Conservation (phyloP, 2,888 invertebrate species). For the Dascillus cervinus region DNA sequence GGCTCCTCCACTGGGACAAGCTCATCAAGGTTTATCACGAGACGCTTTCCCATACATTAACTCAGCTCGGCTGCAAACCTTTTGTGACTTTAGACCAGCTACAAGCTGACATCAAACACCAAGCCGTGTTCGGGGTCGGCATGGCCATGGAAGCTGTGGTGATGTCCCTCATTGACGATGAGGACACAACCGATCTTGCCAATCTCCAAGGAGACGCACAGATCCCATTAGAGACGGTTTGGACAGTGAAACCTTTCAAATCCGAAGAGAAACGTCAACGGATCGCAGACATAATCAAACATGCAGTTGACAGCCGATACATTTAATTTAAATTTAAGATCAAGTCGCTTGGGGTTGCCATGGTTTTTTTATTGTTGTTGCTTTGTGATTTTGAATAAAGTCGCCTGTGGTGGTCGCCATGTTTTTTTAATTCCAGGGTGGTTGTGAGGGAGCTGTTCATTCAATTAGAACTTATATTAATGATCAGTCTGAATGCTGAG, state of each 20-base stretch:
- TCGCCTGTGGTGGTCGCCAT: too few species aligned
- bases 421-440: too few species aligned
- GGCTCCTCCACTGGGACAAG: constrained; percentile 51
- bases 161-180: constrained; percentile 49
- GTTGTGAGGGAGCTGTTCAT: too few species aligned
- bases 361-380: too few species aligned
- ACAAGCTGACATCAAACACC: constrained; percentile 48
- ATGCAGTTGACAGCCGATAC: constrained; percentile 47
- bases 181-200: constrained; percentile 52
- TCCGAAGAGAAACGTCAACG: constrained; percentile 51
- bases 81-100: constrained; percentile 48
- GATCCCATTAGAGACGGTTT: constrained; percentile 55
- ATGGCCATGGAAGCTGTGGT: constrained; percentile 56
- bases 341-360: too few species aligned
- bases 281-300: constrained; percentile 56
- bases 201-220: constrained; percentile 42
- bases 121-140: constrained; percentile 50
- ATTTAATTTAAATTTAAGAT: constrained; percentile 4
- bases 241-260: constrained; percentile 55
- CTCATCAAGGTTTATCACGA: constrained; percentile 55
- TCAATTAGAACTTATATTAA: too few species aligned
- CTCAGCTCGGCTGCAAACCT: constrained; percentile 52
- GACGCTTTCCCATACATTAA: constrained; percentile 47
- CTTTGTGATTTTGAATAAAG: too few species aligned
- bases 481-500: too few species aligned